These are phyloP conservation scores for Brevimyrus niger DNA, from an alignment of 2,113 vertebrate genomes.

Conservation along the genomic window DNA sequence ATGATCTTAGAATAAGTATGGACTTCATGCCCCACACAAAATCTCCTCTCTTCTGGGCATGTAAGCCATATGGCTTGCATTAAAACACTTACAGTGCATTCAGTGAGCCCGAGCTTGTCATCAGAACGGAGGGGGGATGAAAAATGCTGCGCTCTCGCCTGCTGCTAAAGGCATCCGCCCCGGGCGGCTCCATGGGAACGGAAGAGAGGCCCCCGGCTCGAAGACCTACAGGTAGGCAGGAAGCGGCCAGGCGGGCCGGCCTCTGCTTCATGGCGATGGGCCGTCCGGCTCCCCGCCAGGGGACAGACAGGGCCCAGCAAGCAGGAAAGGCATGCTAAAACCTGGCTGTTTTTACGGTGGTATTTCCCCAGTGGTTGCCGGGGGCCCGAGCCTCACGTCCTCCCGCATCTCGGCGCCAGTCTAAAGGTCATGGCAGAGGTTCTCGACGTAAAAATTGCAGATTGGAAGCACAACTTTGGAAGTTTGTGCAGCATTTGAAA, in stretches of 20 bases:
- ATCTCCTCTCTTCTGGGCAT: not conserved
- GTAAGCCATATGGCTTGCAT: constrained; percentile 20
- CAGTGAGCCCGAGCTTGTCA: constrained; percentile 17
- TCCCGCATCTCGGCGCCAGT: not conserved
- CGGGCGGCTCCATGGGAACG: constrained; percentile 3
- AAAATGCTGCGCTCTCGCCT: constrained; percentile 11
- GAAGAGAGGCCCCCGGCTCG: not conserved
- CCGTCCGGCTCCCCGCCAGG: not conserved
- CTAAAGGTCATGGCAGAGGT: not conserved
- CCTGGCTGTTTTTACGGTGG: not conserved
- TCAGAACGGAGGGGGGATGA: constrained; percentile 14
- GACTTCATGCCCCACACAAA: not conserved
- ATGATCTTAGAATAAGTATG: not conserved
- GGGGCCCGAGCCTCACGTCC: not conserved
- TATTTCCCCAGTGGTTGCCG: not conserved
- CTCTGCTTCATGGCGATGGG: constrained; percentile 12
- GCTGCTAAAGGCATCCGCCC: constrained; percentile 12
- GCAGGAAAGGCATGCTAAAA: not conserved
- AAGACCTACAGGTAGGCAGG: constrained; percentile 17
- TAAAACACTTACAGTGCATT: not conserved
- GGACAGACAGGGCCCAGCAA: not conserved
- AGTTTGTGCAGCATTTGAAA: not conserved
- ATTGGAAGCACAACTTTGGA: not conserved
- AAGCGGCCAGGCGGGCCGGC: not conserved
- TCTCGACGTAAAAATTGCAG: not conserved